A percentile compares a stretch with the other conserved stretches of the same genome.
phyloP scores from a whole-genome alignment of 1,140 invertebrate species.

The Leptopilina boulardi region DNA sequence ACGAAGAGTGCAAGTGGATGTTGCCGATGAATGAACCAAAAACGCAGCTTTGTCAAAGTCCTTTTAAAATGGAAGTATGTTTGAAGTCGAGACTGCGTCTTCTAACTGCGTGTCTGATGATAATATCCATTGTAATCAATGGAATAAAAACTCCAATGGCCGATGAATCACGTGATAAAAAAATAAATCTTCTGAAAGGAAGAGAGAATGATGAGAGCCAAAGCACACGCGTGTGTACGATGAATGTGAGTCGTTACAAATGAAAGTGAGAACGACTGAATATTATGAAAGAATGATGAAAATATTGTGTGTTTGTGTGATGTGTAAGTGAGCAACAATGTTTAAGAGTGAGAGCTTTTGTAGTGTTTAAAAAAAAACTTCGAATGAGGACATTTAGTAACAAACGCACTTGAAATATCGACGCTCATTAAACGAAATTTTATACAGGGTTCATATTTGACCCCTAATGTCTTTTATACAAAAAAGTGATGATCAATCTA shows the following conservation, averaged over 20 bases:
- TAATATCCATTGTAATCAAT: constrained; percentile 47
- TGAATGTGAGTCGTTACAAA: constrained; percentile 39
- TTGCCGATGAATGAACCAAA: constrained; percentile 63
- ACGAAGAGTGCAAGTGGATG: constrained; percentile 65
- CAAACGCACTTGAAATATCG: constrained; percentile 5
- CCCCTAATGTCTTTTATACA: background rate
- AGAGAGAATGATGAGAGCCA: constrained; percentile 43
- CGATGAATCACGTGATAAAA: constrained; percentile 45
- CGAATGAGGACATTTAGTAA: background rate
- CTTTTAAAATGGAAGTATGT: constrained; percentile 58
- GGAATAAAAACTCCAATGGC: constrained; percentile 52
- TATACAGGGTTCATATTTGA: background rate
- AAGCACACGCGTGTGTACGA: constrained; percentile 37
- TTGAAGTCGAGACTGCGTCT: constrained; percentile 54
- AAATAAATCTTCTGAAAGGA: constrained; percentile 50
- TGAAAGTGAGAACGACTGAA: constrained; percentile 37
- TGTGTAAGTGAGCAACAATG: constrained; percentile 37
- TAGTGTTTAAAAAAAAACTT: background rate
- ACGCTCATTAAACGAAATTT: background rate
- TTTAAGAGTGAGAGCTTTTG: constrained; percentile 32
- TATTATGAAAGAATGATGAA: constrained; percentile 7
- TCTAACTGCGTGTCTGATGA: constrained; percentile 56
- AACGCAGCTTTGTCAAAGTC: constrained; percentile 49
- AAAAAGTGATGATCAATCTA: background rate
- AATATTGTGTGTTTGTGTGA: constrained; percentile 32